phyloP scores from a whole-genome alignment of 2,888 invertebrate genomes.

The Hirtodrosophila trivittata region DNA sequence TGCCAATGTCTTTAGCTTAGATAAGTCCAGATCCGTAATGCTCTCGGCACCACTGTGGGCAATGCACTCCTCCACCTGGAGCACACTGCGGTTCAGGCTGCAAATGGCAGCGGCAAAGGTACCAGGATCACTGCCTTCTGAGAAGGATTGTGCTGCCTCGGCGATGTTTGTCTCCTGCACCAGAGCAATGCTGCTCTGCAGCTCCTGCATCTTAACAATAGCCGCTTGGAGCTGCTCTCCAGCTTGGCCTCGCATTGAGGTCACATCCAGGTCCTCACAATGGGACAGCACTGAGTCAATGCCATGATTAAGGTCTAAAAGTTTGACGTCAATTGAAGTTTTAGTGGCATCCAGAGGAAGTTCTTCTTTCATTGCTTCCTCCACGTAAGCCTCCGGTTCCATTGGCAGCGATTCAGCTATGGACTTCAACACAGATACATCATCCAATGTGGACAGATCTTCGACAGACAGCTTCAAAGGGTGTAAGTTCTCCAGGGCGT shows the following conservation, averaged over 20 bases:
- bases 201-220: constrained; percentile 82
- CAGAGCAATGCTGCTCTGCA: constrained; percentile 82
- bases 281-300: constrained; percentile 76
- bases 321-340: constrained; percentile 58
- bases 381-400: constrained; percentile 48
- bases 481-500: constrained; percentile 70
- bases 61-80: constrained; percentile 78
- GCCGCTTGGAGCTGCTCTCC: constrained; percentile 70
- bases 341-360: neutral
- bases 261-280: constrained; percentile 70
- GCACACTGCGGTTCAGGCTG: constrained; percentile 76
- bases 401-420: constrained; percentile 83
- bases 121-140: constrained; percentile 73
- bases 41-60: constrained; percentile 62
- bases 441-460: constrained; percentile 84
- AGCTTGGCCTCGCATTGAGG: constrained; percentile 58
- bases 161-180: constrained; percentile 80
- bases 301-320: constrained; percentile 77
- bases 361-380: too few relatives aligned
- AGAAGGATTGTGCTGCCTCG: constrained; percentile 78
- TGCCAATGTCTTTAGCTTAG: constrained; percentile 68
- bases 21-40: constrained; percentile 56
- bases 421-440: constrained; percentile 86
- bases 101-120: constrained; percentile 81
- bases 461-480: constrained; percentile 58